Base-by-base conservation (phyloP, 2,888 invertebrate species). In the Drosophila paracracens region DNA sequence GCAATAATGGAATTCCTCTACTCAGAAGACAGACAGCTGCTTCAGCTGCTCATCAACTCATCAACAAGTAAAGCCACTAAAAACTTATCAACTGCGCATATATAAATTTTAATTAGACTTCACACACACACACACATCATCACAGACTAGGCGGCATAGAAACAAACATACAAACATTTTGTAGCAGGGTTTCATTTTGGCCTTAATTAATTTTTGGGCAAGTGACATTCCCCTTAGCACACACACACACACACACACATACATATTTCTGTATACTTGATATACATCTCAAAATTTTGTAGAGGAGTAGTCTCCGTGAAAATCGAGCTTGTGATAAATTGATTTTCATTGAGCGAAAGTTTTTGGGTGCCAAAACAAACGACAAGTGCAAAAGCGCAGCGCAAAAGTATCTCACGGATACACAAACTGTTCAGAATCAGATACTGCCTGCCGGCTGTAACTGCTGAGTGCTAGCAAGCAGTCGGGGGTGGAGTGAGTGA, bases 141-240 rank as follows among this genome's bases (percentile, higher is more conserved):
- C 27, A 27, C 36, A 40, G 62, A 36, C 46, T 53, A 48, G 25
- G 60, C 51, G 51, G 72, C 80, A 76, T 80, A 69, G 78, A 80
- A 76, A 80, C 78, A 65, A 68, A 80, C 62, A 77, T 79, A 80
- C 78, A 65, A 68, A 80, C 62, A 77, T 79, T 81, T 81, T 79
- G 66, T 70, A 73, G 69, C 68, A 50, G 68, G 57, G 63, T 62
- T 73, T 76, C 82, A 73, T 79, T 73, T 83, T 81, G 76, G 82
- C 87, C 84, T 89, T 86, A 86, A 86, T 86, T 86, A 86, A 89
- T 86, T 86, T 83, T 89, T 86, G 88, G 84, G 76, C 89, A 74
- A 86, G 87, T 86, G 85, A 87, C 85, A 86, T 78, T 80, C 62
- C 54, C 64, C 61, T 40, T 52, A 60, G 46, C 31, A 16, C 38